phyloP scores from a whole-genome alignment of 1,140 invertebrate genomes.

The Babylonia areolata region DNA sequence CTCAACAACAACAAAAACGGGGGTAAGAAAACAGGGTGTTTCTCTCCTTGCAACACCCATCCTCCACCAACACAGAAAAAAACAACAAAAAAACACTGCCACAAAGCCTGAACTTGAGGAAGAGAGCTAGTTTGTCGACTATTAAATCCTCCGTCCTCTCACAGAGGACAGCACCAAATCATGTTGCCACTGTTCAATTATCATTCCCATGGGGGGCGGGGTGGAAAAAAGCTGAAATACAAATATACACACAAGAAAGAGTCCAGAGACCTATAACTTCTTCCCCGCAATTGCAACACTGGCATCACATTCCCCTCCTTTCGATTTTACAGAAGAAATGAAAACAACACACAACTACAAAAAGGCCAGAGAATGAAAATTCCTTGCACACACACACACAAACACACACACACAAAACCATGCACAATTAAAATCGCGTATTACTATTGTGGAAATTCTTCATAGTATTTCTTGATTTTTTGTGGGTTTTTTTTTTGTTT shows the following conservation, averaged over 20 bases:
- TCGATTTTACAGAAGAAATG: background rate
- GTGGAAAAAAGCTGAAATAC: background rate
- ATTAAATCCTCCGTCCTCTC: background rate
- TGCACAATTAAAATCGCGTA: too few relatives aligned
- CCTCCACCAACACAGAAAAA: background rate
- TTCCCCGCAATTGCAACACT: background rate
- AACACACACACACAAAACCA: too few relatives aligned
- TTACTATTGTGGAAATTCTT: too few relatives aligned
- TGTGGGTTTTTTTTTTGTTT: background rate
- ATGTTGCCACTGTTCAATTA: too few relatives aligned
- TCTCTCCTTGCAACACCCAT: background rate
- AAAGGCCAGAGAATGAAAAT: background rate
- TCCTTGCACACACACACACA: background rate
- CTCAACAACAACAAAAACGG: too few relatives aligned
- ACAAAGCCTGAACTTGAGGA: background rate
- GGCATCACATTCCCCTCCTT: background rate
- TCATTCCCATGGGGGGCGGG: too few relatives aligned
- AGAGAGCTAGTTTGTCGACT: too few relatives aligned
- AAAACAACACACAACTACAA: background rate
- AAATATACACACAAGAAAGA: background rate
- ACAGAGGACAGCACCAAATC: constrained; percentile 6
- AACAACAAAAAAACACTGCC: too few relatives aligned
- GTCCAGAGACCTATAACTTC: background rate
- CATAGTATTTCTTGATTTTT: background rate
- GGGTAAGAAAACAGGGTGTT: background rate